These are phyloP conservation scores for Lochmaea capreae DNA, from an alignment of 2,888 invertebrate genomes.

Conservation along the genomic window DNA sequence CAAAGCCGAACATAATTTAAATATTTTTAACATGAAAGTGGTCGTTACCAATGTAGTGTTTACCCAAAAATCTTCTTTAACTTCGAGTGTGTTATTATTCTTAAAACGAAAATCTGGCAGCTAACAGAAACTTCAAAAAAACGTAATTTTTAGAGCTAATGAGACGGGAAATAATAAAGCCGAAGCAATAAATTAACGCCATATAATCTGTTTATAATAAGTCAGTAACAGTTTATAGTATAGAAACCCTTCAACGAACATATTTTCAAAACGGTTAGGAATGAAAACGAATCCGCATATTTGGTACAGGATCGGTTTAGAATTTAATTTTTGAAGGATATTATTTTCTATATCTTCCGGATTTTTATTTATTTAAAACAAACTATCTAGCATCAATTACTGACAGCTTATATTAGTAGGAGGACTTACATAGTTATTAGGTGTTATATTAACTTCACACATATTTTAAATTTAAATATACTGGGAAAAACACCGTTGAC, in stretches of 20 bases:
- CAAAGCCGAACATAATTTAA: neutral
- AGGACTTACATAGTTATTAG: too few relatives aligned
- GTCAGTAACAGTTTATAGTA: slow-evolving; percentile 58
- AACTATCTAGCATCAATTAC: too few relatives aligned
- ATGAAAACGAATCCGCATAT: slow-evolving; percentile 18
- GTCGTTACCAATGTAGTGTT: neutral
- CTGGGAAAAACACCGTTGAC: too few relatives aligned
- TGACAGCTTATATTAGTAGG: too few relatives aligned
- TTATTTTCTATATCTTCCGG: neutral
- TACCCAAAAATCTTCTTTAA: neutral
- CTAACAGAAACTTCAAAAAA: slow-evolving; percentile 42
- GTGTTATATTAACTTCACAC: too few relatives aligned
- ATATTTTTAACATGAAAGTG: neutral
- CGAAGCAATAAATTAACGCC: slow-evolving; percentile 58
- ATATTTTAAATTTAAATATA: too few relatives aligned
- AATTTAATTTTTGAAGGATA: neutral
- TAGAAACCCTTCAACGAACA: slow-evolving; percentile 52
- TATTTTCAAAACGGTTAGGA: slow-evolving; percentile 32
- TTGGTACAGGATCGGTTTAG: slow-evolving; percentile 15
- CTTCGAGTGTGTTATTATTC: slow-evolving; percentile 16
- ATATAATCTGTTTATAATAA: slow-evolving; percentile 61
- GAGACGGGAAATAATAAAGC: slow-evolving; percentile 58
- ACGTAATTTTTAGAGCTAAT: slow-evolving; percentile 46
- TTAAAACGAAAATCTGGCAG: slow-evolving; percentile 34
- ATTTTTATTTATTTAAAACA: too few relatives aligned